These are phyloP conservation scores for Stegana nigrithorax DNA, from an alignment of 2,888 invertebrate genomes.

Conservation along the genomic window DNA sequence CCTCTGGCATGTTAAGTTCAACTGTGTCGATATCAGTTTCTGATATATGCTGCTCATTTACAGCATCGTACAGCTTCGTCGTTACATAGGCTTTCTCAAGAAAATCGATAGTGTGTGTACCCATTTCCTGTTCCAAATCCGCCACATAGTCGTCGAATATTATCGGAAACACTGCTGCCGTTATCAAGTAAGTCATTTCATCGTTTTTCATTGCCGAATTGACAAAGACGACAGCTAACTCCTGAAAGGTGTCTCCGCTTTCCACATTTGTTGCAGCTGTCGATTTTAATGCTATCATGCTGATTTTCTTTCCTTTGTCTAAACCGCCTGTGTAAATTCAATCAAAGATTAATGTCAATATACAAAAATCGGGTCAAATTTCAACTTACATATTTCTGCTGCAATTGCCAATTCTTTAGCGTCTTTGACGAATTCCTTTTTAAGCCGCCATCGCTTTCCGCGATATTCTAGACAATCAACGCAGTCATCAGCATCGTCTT, in stretches of 20 bases:
- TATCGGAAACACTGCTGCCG: slow-evolving; percentile 39
- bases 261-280: too few relatives aligned
- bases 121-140: slow-evolving; percentile 24
- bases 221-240: too few relatives aligned
- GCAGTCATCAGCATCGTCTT: not conserved
- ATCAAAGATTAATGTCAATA: too few relatives aligned
- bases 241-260: too few relatives aligned
- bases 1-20: slow-evolving; percentile 52
- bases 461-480: not conserved
- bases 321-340: not conserved
- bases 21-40: slow-evolving; percentile 47
- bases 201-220: too few relatives aligned
- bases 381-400: slow-evolving; percentile 21
- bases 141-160: slow-evolving; percentile 41
- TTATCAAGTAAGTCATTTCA: too few relatives aligned
- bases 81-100: slow-evolving; percentile 58
- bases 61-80: slow-evolving; percentile 52
- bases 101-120: slow-evolving; percentile 25
- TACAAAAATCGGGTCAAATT: too few relatives aligned
- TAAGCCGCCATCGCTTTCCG: slow-evolving; percentile 26
- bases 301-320: not conserved
- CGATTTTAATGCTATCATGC: too few relatives aligned
- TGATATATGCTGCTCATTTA: slow-evolving; percentile 42
- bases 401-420: slow-evolving; percentile 4
- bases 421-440: slow-evolving; percentile 11